Evolutionary conservation across 2,113 vertebrate species (phyloP).

Genomic region (Tragelaphus buxtoni): DNA sequence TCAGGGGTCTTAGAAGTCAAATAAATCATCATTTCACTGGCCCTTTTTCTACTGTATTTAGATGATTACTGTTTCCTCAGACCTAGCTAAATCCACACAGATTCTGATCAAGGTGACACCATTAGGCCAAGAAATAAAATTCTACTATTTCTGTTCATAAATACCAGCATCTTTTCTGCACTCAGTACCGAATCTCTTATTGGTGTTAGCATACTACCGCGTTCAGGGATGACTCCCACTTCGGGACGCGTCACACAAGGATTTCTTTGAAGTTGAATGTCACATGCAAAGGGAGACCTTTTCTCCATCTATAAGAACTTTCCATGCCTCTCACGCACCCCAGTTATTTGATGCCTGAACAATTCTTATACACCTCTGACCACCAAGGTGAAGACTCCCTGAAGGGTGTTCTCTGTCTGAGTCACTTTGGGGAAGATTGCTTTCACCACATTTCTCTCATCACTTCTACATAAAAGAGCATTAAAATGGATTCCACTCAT

Average conservation of each 20-base stretch:
- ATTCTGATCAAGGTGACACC: neutral
- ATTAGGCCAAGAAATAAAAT: neutral
- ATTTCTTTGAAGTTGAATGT: neutral
- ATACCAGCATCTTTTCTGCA: neutral
- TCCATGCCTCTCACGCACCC: neutral
- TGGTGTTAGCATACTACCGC: rapidly evolving
- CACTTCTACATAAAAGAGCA: neutral
- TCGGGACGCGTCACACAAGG: neutral
- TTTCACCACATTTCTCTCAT: neutral
- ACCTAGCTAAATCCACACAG: neutral
- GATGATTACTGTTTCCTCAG: neutral
- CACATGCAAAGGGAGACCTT: neutral
- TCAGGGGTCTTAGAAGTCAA: neutral
- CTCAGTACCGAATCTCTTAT: neutral
- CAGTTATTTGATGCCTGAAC: neutral
- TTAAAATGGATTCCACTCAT: neutral
- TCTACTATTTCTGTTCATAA: neutral
- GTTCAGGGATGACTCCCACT: neutral
- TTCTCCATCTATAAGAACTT: neutral
- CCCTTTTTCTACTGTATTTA: neutral
- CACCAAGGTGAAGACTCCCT: neutral
- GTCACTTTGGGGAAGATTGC: neutral
- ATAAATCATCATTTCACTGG: neutral
- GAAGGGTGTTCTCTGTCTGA: neutral
- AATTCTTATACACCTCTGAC: neutral